These are phyloP conservation scores for Hemichromis elongatus DNA, from an alignment of 2,113 vertebrate genomes.

Conservation along the genomic window DNA sequence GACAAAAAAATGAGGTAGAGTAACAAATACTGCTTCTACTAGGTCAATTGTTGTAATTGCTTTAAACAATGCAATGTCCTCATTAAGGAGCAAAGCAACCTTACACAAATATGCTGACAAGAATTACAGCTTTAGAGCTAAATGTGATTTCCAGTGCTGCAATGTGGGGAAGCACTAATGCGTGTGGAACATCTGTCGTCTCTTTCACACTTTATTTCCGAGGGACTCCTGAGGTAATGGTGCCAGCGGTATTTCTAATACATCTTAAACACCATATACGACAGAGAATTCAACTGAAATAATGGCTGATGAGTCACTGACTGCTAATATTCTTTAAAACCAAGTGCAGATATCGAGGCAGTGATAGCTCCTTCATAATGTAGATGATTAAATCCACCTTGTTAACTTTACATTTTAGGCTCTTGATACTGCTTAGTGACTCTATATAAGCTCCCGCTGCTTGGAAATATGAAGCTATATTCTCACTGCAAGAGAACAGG, in stretches of 20 bases:
- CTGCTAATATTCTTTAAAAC: not conserved
- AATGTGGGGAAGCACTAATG: not conserved
- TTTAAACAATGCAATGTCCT: not conserved
- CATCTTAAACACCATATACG: not conserved
- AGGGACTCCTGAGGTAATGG: not conserved
- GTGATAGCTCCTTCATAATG: not conserved
- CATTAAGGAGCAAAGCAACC: not conserved
- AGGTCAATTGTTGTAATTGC: not conserved
- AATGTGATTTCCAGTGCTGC: not conserved
- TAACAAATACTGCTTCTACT: not conserved
- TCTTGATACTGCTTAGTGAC: not conserved
- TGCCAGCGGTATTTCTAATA: not conserved
- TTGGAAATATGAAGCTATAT: not conserved
- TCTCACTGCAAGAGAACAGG: not conserved
- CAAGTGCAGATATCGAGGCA: not conserved
- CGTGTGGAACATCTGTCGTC: not conserved
- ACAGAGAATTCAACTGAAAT: not conserved
- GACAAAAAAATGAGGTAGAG: not conserved
- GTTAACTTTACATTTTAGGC: slow-evolving; percentile 6
- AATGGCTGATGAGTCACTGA: not conserved
- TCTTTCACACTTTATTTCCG: not conserved
- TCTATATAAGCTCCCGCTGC: not conserved
- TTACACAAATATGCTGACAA: not conserved
- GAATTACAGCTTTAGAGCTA: not conserved
- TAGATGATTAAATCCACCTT: slow-evolving; percentile 17